phyloP scores from a whole-genome alignment of 2,888 invertebrate species.

The Caenorhabditis doughertyi region DNA sequence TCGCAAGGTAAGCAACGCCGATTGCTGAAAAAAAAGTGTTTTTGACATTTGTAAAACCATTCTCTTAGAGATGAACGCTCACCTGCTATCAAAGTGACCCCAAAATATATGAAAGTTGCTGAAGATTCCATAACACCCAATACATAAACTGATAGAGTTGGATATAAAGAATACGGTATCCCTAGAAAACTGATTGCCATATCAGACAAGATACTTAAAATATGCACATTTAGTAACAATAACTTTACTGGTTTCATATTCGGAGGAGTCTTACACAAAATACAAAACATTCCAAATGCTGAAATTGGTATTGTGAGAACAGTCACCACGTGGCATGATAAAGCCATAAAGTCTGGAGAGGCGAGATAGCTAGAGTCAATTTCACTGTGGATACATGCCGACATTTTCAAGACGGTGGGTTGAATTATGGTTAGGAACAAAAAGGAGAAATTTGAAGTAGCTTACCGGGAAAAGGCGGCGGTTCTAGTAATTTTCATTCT shows the following conservation, averaged over 20 bases:
- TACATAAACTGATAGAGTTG: no score
- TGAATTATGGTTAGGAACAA: background rate
- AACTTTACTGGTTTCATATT: background rate
- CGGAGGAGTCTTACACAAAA: constrained; percentile 1
- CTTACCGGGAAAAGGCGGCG: no score
- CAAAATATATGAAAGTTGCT: no score
- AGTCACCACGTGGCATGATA: constrained; percentile 3
- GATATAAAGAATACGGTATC: constrained; percentile 8
- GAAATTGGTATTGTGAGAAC: constrained; percentile 2
- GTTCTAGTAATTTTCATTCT: no score
- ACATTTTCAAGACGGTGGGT: background rate
- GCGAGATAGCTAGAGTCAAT: background rate
- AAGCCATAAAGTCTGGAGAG: background rate
- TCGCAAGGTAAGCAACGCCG: no score
- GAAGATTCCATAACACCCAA: no score
- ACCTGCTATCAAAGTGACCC: no score
- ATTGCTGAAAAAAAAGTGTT: no score
- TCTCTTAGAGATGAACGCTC: no score
- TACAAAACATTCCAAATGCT: background rate
- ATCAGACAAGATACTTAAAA: background rate
- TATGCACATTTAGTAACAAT: background rate
- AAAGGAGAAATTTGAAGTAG: background rate
- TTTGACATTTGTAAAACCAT: no score
- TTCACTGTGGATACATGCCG: background rate
- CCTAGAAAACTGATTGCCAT: background rate